These are phyloP conservation scores for Argynnis bischoffii DNA, from an alignment of 2,888 invertebrate genomes.

Conservation along the genomic window DNA sequence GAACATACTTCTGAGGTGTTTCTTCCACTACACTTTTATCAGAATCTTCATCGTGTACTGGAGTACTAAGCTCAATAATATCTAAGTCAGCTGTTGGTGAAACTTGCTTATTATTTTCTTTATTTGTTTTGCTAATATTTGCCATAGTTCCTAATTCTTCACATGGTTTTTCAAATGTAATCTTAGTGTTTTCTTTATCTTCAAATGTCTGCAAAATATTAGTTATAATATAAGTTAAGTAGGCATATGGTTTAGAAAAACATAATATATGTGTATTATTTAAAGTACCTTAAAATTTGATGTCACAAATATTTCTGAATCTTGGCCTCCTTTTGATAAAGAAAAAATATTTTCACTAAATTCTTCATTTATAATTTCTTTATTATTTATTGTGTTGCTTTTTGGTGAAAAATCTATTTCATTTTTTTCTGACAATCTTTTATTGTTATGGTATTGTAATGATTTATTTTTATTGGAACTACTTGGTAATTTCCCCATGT, in stretches of 20 bases:
- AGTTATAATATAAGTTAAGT: not conserved
- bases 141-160: slow-evolving; percentile 13
- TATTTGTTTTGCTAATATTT: not conserved
- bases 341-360: slow-evolving; percentile 73
- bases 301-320: slow-evolving; percentile 30
- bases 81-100: slow-evolving; percentile 37
- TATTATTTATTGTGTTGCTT: slow-evolving; percentile 1
- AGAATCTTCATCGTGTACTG: slow-evolving; percentile 56
- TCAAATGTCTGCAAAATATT: slow-evolving; percentile 2
- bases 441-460: no score
- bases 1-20: slow-evolving; percentile 73
- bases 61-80: slow-evolving; percentile 45
- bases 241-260: not conserved
- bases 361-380: slow-evolving; percentile 43
- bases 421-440: not conserved
- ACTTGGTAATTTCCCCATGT: slow-evolving; percentile 49
- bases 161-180: not conserved
- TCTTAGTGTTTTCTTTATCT: slow-evolving; percentile 7
- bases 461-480: no score
- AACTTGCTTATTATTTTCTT: slow-evolving; percentile 28
- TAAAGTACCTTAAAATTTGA: slow-evolving; percentile 28
- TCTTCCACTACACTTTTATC: slow-evolving; percentile 74
- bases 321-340: slow-evolving; percentile 50
- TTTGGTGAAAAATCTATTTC: slow-evolving; percentile 16
- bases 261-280: not conserved